Percentiles rank a stretch among this genome's conserved stretches.
Conservation (phyloP, 2,797 vertebrate genomes). For the Phataginus tetradactyla region DNA sequence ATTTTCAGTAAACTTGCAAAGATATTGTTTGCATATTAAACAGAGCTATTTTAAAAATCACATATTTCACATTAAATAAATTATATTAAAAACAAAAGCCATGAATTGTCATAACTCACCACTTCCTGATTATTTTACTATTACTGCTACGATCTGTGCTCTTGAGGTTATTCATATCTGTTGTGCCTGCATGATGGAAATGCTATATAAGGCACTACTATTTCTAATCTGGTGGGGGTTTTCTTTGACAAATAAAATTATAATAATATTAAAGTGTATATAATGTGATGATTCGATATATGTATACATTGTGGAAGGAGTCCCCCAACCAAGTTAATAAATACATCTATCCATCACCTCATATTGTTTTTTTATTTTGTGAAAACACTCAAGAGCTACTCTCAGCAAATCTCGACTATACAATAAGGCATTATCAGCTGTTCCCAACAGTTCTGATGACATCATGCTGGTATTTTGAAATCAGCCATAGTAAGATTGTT, state of each 20-base stretch:
- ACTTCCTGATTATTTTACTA: neutral
- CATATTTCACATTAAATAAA: neutral
- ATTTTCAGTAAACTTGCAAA: slow-evolving; percentile 25
- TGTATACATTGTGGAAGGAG: neutral
- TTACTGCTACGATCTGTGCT: neutral
- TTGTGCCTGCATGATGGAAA: neutral
- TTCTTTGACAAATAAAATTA: neutral
- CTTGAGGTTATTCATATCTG: neutral
- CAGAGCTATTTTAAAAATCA: slow-evolving; percentile 18
- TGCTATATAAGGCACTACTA: no score
- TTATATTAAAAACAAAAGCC: neutral
- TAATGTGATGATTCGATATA: neutral
- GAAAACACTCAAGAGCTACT: neutral
- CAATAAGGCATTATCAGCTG: neutral
- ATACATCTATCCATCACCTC: neutral
- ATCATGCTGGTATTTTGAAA: neutral
- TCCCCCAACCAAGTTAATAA: neutral
- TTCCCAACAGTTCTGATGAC: neutral
- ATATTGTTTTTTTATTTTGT: neutral
- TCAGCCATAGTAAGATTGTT: neutral
- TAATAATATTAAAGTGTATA: neutral
- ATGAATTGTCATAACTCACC: neutral
- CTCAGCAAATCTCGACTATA: neutral
- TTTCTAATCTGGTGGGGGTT: no score
- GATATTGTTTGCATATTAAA: slow-evolving; percentile 17